Base-by-base conservation (phyloP, 37 sponge, comb jelly and placozoan species). In the Ianthella basta region DNA sequence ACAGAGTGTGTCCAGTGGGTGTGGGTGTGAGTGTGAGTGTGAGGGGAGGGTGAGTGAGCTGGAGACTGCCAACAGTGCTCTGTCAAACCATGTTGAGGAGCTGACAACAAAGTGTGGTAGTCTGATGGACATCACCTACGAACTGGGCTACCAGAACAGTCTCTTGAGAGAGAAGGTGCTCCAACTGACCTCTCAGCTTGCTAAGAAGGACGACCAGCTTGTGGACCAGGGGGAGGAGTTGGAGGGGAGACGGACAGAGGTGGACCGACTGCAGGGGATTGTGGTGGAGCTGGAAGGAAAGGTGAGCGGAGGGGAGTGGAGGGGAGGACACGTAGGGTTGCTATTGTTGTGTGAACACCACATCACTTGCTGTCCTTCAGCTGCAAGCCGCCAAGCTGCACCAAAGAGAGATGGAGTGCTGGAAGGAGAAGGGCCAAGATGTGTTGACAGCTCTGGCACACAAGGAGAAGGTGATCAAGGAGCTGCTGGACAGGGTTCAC, bases 141-240 rank as follows among this genome's bases (percentile, higher is more conserved):
- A 75, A 24, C 21, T 75, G n/a, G n/a, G n/a, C 25, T 24, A 12
- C 16, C 54, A 41, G n/a, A 75, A 75, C 53, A 13, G 38, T 4
- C 44, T 75, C 16, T 10, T 75, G 54, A 36, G 38, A 53, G 37
- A 75, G n/a, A 75, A 75, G 25, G 25, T 75, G 21, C 37, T 41
- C 24, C 16, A 40, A 21, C 78, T 75, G 24, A 21, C 0, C 53
- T 13, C 14, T 15, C 38, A 75, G 53, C 78, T 75, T 36, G 78
- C 78, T 25, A 53, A 41, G 24, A 75, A 75, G 78, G 78, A 75
- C 25, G 21, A 36, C 40, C 41, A 21, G 24, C 78, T 75, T 2
- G 44, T 15, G 6, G 78, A 19, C n/a, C 20, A 61, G 64, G 27
- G 29, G 29, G 27, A 61, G 24, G 64, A 61, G 29, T 29, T 61